These are phyloP conservation scores for Aspidiotus destructor DNA, from an alignment of 2,888 invertebrate species.

Conservation along the genomic window DNA sequence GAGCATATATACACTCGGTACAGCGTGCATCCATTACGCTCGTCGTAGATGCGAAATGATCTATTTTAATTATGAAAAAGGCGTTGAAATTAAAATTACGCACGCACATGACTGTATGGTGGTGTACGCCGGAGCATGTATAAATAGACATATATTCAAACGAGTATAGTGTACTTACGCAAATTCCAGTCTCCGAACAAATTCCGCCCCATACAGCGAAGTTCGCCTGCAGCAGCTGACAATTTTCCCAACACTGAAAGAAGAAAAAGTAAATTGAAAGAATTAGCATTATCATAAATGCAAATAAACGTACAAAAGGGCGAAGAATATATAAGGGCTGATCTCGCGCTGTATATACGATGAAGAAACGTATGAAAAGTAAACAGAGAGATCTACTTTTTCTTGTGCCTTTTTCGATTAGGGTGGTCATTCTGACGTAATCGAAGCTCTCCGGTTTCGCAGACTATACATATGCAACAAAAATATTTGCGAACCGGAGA, in stretches of 20 bases:
- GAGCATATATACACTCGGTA: too few species aligned
- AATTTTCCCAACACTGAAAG: constrained; percentile 34
- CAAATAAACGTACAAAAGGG: too few species aligned
- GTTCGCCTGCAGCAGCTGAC: constrained; percentile 32
- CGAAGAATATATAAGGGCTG: too few species aligned
- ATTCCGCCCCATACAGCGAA: constrained; percentile 29
- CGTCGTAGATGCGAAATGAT: constrained; percentile 4
- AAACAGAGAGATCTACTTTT: too few species aligned
- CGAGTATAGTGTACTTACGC: constrained; percentile 32
- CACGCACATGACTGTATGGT: too few species aligned
- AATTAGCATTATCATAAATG: background rate
- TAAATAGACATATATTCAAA: constrained; percentile 4
- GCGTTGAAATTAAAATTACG: constrained; percentile 1
- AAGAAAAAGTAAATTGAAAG: background rate
- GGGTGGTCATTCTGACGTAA: too few species aligned
- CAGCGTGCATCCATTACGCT: background rate
- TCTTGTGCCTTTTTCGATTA: too few species aligned
- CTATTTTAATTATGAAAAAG: constrained; percentile 3
- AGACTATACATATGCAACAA: too few species aligned
- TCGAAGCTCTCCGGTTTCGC: too few species aligned
- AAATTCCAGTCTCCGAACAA: constrained; percentile 30
- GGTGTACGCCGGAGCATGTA: background rate
- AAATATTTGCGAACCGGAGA: too few species aligned
- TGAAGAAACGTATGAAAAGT: too few species aligned
- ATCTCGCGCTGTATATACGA: too few species aligned